Base-by-base conservation (phyloP, 2,888 invertebrate genomes). In the Loripinus fragilis region DNA sequence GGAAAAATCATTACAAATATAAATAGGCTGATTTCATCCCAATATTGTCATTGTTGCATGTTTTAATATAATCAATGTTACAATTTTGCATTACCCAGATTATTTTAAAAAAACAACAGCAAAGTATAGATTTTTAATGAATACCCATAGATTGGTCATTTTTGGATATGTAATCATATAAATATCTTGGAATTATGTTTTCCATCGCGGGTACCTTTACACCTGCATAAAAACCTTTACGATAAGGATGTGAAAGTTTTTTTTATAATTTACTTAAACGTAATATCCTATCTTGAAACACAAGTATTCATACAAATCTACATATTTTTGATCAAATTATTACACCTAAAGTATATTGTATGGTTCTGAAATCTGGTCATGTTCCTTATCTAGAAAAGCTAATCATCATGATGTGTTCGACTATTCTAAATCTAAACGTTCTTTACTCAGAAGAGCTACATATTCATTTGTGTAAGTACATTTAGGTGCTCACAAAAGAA, bases 401-500 rank as follows among this genome's bases (percentile, higher is more conserved):
- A 60, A 30, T 33, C 3, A 33, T 60, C 8, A 60, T 60, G 60
- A 60, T 60, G 8, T 60, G 3, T 60, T 60, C 33, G 60, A 60
- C 33, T 60, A 12, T 33, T 60, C 60, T 33, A 60, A 60, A 60
- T 60, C 60, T 17, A 60, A 33, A 60, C 5, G 17, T 33, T 60
- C n/a, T 60, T 33, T 33, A 60, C 33, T 60, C 30, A 12, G 55
- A 55, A 55, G 28, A 55, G 20, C 17, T 55, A 28, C 55, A 60
- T 33, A 60, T 60, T 60, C 33, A 60, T 60, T 60, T 60, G 17
- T 10, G 33, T 10, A 60, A 60, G 17, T 33, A 60, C 28, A 60
- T 60, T 33, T 60, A 60, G 60, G 60, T 60, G 60, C 33, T 60
- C 60, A 60, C 33, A 60, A 60, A 60, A 60, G 28, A 33, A 60